Percentiles rank a stretch among this genome's conserved stretches.
Conservation (phyloP, 2,113 vertebrate genomes). For the Menura novaehollandiae region DNA sequence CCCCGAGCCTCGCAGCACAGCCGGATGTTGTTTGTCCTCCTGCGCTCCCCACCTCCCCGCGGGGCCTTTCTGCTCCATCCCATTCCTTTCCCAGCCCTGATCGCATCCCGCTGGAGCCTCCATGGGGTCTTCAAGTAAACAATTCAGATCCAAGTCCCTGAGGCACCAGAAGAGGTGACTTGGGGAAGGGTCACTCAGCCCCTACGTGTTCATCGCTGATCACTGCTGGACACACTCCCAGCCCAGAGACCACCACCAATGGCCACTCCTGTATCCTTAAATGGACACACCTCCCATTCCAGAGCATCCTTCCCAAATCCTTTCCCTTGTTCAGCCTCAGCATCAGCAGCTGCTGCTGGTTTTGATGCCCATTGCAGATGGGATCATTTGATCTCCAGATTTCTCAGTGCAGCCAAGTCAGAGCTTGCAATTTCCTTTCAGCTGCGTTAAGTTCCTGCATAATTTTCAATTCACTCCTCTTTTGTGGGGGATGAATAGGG, state of each 20-base stretch:
- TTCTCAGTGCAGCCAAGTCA: neutral
- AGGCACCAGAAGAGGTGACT: neutral
- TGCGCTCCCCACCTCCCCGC: accelerated
- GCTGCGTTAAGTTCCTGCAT: neutral
- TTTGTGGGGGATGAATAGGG: slow-evolving; percentile 29
- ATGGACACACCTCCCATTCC: neutral
- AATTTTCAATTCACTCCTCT: slow-evolving; percentile 27
- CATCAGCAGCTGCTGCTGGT: neutral
- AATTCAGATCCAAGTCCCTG: neutral
- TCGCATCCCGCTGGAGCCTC: accelerated
- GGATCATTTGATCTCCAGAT: neutral
- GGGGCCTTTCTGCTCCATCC: neutral
- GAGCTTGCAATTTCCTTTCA: slow-evolving; percentile 46
- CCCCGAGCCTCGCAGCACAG: accelerated
- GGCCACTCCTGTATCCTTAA: neutral
- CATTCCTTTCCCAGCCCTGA: neutral
- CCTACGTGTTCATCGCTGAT: neutral
- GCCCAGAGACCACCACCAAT: accelerated
- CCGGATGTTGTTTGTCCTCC: accelerated
- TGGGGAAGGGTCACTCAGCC: neutral
- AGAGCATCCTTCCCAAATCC: neutral
- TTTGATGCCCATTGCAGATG: neutral
- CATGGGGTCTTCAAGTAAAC: neutral
- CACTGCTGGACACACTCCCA: neutral
- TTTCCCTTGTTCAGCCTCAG: neutral